phyloP scores from a whole-genome alignment of 2,113 vertebrate genomes.

The Nerophis lumbriciformis region DNA sequence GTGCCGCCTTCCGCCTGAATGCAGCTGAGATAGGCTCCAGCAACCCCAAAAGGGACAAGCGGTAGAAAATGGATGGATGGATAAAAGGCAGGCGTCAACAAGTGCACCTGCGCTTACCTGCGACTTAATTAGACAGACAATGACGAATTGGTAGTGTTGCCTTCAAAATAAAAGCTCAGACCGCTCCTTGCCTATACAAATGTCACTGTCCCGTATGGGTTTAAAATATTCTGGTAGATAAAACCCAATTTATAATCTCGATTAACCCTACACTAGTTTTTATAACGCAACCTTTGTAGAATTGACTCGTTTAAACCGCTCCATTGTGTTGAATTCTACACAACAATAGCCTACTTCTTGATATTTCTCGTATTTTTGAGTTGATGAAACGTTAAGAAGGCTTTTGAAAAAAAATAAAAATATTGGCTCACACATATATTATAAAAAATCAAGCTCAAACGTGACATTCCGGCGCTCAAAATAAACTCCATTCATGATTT shows the following conservation, averaged over 20 bases:
- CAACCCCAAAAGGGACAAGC: no score
- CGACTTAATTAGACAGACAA: neutral
- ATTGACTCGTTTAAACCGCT: neutral
- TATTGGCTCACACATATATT: neutral
- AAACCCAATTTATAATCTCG: neutral
- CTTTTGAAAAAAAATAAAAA: neutral
- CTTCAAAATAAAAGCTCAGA: constrained; percentile 49
- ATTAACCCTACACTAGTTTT: neutral
- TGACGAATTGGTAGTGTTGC: neutral
- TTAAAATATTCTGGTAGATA: neutral
- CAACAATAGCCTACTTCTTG: neutral
- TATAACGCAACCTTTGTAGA: neutral
- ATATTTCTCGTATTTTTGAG: neutral
- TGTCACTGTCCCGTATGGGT: no score
- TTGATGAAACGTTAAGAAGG: neutral
- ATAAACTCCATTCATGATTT: neutral
- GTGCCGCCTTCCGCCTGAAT: no score
- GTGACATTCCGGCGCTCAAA: neutral
- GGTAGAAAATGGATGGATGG: no score
- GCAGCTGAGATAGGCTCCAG: no score
- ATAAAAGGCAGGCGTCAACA: neutral
- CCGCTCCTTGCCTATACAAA: no score
- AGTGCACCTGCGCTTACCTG: neutral
- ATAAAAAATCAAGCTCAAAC: neutral
- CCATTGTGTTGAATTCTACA: neutral